phyloP scores from a whole-genome alignment of 2,113 vertebrate species.

The Chloropsis hardwickii region DNA sequence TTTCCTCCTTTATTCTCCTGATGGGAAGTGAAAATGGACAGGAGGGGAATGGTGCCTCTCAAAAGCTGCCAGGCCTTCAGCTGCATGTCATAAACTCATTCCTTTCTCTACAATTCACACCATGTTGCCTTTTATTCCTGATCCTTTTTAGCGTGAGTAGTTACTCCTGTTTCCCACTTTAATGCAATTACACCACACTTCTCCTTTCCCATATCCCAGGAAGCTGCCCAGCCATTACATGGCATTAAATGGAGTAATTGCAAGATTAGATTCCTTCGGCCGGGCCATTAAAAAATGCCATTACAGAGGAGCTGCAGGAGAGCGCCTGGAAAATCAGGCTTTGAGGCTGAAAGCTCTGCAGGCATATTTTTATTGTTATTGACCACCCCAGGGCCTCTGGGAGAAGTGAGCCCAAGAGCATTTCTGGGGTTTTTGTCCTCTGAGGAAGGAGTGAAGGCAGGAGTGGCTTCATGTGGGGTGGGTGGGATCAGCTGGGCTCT shows the following conservation, averaged over 20 bases:
- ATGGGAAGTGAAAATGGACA: not conserved
- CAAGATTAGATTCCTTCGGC: conserved; percentile 3
- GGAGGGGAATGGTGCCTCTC: not conserved
- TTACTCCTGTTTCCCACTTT: conserved; percentile 30
- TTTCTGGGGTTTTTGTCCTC: not conserved
- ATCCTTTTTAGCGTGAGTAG: not conserved
- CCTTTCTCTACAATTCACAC: not conserved
- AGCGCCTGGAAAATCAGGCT: not conserved
- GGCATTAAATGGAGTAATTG: conserved; percentile 49
- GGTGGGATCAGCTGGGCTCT: not conserved
- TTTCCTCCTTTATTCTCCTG: not conserved
- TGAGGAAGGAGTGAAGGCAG: not conserved
- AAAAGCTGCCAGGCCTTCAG: not conserved
- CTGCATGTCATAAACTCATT: not conserved
- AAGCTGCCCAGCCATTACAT: conserved; percentile 23
- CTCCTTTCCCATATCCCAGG: not conserved
- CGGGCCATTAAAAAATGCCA: not conserved
- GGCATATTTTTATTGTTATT: not conserved
- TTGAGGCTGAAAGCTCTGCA: not conserved
- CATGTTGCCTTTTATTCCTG: conserved; percentile 21
- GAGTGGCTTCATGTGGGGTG: fast-evolving
- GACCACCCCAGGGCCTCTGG: not conserved
- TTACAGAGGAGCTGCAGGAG: not conserved
- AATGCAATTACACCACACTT: conserved; percentile 38
- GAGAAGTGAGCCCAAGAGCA: not conserved